Evolutionary conservation across 2,113 vertebrate genomes (phyloP).

Genomic region (Phoenicopterus ruber): DNA sequence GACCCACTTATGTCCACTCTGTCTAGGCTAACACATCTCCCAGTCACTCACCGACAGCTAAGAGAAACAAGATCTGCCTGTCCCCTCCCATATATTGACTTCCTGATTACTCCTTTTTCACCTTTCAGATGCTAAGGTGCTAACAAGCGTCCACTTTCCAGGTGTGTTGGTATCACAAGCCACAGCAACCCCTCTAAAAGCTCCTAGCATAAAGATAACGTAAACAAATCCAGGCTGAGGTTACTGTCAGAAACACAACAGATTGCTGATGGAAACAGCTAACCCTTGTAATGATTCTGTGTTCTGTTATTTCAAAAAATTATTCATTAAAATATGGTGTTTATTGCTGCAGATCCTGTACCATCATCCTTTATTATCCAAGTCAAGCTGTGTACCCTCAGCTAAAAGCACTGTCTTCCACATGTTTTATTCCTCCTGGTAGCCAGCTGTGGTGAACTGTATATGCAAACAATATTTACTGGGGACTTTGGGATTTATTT

Average conservation of each 20-base stretch:
- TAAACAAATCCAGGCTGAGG: background rate
- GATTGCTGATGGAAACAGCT: conserved; percentile 15
- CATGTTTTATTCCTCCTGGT: background rate
- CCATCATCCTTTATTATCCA: conserved; percentile 5
- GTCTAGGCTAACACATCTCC: background rate
- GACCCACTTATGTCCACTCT: fast-evolving
- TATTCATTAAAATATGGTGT: conserved; percentile 21
- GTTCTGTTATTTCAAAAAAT: background rate
- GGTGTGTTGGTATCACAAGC: background rate
- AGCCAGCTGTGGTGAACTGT: background rate
- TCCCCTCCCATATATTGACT: background rate
- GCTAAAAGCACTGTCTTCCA: background rate
- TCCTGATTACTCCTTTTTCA: background rate
- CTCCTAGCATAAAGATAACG: background rate
- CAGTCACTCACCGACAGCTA: fast-evolving
- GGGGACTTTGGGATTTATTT: background rate
- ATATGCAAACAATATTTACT: conserved; percentile 12
- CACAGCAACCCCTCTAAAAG: background rate
- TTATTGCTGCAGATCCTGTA: background rate
- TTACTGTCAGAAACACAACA: background rate
- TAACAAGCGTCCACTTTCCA: background rate
- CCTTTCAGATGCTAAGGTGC: background rate
- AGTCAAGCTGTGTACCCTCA: conserved; percentile 12
- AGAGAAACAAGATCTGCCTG: fast-evolving
- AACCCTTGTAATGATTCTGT: background rate